These are phyloP conservation scores for Drosophila merina DNA, from an alignment of 2,888 invertebrate genomes.

Conservation along the genomic window DNA sequence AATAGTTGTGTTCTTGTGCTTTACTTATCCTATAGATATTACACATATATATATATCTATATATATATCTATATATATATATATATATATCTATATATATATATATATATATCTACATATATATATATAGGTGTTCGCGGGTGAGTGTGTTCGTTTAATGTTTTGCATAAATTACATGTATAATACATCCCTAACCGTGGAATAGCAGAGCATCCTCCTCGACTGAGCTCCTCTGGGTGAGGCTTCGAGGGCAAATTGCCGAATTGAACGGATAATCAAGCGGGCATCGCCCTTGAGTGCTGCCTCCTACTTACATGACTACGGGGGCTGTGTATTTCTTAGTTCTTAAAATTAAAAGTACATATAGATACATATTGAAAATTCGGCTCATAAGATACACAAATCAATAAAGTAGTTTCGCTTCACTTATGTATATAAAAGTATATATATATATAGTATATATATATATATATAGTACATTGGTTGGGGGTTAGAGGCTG, in stretches of 20 bases:
- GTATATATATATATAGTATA: slow-evolving; percentile 4
- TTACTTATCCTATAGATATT: slow-evolving; percentile 35
- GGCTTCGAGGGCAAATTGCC: not conserved
- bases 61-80: slow-evolving; percentile 12
- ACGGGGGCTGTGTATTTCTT: slow-evolving; percentile 8
- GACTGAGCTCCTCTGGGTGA: too few relatives aligned
- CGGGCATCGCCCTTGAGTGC: too few relatives aligned
- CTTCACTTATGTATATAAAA: slow-evolving; percentile 6
- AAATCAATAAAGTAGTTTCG: slow-evolving; percentile 8
- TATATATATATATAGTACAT: slow-evolving; percentile 12
- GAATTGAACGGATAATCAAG: not conserved
- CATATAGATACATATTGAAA: slow-evolving; percentile 22
- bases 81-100: slow-evolving; percentile 9
- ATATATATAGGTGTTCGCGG: not conserved
- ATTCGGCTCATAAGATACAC: slow-evolving; percentile 32
- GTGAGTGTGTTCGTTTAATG: slow-evolving; percentile 28
- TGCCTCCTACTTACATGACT: slow-evolving; percentile 21
- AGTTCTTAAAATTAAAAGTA: slow-evolving; percentile 15
- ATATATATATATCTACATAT: slow-evolving; percentile 9
- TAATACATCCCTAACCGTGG: slow-evolving; percentile 61
- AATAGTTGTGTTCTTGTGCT: slow-evolving; percentile 49
- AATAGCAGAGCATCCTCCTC: not conserved
- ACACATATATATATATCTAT: slow-evolving; percentile 19
- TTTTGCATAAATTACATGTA: slow-evolving; percentile 71
- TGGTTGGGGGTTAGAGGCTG: slow-evolving; percentile 3